Evolutionary conservation across 2,888 invertebrate genomes (phyloP).

Genomic region (Monopis laevigella): DNA sequence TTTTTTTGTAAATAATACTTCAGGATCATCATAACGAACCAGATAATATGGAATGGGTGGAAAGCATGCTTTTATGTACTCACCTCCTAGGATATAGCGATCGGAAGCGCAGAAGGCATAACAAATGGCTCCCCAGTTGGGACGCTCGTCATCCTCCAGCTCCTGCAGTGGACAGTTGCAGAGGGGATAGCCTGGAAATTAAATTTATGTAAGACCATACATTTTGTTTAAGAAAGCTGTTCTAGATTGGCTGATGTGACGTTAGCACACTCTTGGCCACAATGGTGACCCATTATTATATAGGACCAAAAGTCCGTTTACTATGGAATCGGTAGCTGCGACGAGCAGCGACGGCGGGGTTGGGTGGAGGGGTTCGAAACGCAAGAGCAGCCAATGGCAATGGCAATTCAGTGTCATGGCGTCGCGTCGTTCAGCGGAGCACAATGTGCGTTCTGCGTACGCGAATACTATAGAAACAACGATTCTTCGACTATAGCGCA

Average conservation of each 20-base stretch:
- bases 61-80: no score
- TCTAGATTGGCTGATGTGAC: no score
- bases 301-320: constrained; percentile 14
- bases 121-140: constrained; percentile 59
- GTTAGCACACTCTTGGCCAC: no score
- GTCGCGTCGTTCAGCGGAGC: constrained; percentile 13
- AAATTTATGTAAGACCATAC: no score
- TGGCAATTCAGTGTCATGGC: constrained; percentile 16
- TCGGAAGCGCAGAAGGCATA: constrained; percentile 54
- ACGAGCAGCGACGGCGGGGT: constrained; percentile 12
- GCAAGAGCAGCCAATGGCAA: constrained; percentile 13
- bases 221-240: no score
- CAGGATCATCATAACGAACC: no score
- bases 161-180: constrained; percentile 60
- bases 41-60: no score
- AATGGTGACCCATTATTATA: no score
- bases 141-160: constrained; percentile 21
- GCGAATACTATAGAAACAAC: constrained; percentile 14
- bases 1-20: no score
- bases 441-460: constrained; percentile 14
- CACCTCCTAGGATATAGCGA: constrained; percentile 42
- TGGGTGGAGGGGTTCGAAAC: constrained; percentile 13
- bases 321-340: constrained; percentile 13
- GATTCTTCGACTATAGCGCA: constrained; percentile 3
- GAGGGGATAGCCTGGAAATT: constrained; percentile 53